phyloP scores from a whole-genome alignment of 2,888 invertebrate genomes.

The Ochropleura plecta region DNA sequence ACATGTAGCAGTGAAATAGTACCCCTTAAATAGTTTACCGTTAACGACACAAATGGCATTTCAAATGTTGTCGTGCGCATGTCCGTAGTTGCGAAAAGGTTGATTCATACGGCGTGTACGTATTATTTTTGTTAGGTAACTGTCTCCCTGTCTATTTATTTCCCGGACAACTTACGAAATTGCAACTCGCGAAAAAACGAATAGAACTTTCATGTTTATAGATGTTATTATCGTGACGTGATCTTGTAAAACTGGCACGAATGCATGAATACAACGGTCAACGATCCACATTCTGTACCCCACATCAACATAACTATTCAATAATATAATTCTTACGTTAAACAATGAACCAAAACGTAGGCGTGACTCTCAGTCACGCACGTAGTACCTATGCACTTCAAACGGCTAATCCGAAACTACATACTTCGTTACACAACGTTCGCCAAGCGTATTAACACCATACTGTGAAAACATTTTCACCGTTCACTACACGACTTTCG shows the following conservation, averaged over 20 bases:
- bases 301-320: not conserved
- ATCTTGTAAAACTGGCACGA: not conserved
- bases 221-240: constrained; percentile 1
- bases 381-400: constrained; percentile 21
- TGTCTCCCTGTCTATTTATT: not conserved
- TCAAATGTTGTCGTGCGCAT: constrained; percentile 14
- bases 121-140: constrained; percentile 12
- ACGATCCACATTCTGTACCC: constrained; percentile 24
- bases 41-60: constrained; percentile 45
- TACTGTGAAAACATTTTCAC: constrained; percentile 60
- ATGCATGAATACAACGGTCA: constrained; percentile 24
- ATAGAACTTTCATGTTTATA: constrained; percentile 6
- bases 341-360: constrained; percentile 14
- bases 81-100: constrained; percentile 32
- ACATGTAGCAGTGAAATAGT: not conserved
- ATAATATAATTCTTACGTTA: constrained; percentile 16
- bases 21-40: constrained; percentile 29
- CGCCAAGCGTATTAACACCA: constrained; percentile 45
- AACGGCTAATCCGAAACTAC: constrained; percentile 31
- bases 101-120: constrained; percentile 26
- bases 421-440: constrained; percentile 32
- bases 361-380: constrained; percentile 54
- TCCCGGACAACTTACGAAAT: not conserved
- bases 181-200: not conserved
- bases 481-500: constrained; percentile 36